Evolutionary conservation across 2,888 invertebrate genomes (phyloP).

Genomic region (Sminthurinus aureus): DNA sequence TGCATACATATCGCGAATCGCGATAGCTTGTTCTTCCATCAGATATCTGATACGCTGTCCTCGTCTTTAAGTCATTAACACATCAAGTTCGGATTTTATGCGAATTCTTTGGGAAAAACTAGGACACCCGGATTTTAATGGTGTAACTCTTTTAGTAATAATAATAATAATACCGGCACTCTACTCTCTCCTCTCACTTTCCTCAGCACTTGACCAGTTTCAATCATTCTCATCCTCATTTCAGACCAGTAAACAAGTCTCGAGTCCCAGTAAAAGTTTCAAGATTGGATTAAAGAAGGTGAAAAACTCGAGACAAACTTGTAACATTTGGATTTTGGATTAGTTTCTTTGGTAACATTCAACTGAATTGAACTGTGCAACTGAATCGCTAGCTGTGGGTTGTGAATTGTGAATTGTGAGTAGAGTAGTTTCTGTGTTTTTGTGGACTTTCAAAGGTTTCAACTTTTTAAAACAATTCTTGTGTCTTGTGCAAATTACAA

Average conservation of each 20-base stretch:
- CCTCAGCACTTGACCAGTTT: background rate
- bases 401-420: background rate
- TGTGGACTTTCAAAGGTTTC: no score
- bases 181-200: background rate
- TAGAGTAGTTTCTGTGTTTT: background rate
- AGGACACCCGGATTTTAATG: background rate
- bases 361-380: background rate
- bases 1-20: background rate
- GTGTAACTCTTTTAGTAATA: no score
- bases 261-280: no score
- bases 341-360: slow-evolving; percentile 17
- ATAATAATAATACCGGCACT: background rate
- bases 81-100: background rate
- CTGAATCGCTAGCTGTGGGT: background rate
- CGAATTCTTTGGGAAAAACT: background rate
- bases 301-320: background rate
- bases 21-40: background rate
- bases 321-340: background rate
- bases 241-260: background rate
- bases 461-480: no score
- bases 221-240: background rate
- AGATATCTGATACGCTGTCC: background rate
- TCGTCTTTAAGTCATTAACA: background rate
- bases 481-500: no score
- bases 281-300: no score